phyloP scores from a whole-genome alignment of 1,140 invertebrate genomes.

The Teleogryllus occipitalis region DNA sequence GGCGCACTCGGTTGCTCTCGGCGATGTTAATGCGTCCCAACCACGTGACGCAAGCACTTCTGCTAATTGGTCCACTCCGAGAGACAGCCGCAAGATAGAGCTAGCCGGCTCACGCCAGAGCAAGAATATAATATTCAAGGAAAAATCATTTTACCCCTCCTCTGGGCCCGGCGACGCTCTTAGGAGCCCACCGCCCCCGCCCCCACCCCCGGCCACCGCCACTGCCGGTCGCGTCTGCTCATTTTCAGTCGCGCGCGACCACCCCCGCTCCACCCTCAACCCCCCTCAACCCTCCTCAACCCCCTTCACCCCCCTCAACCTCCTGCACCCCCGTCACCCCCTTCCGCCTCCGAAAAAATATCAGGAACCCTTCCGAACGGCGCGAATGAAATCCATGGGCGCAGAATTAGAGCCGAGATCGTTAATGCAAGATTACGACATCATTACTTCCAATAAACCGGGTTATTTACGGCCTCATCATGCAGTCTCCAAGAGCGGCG shows the following conservation, averaged over 20 bases:
- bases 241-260: neutral
- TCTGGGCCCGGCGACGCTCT: neutral
- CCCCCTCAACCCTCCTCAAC: neutral
- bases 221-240: neutral
- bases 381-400: neutral
- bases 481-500: neutral
- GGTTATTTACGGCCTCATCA: neutral
- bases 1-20: neutral
- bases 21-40: neutral
- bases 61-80: neutral
- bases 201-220: no score
- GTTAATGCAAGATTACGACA: slow-evolving; percentile 4
- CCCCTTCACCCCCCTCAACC: neutral
- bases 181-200: neutral
- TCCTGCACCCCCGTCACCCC: neutral
- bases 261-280: no score
- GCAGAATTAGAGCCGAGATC: neutral
- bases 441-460: neutral
- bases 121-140: slow-evolving; percentile 5
- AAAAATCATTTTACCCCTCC: slow-evolving; percentile 4
- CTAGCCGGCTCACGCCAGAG: neutral
- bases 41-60: neutral
- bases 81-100: slow-evolving; percentile 3
- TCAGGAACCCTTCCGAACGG: neutral
- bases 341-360: neutral